Evolutionary conservation across 2,888 invertebrate genomes (phyloP), one percentile per base, ranked within the genome.

Genomic region (Graphium colonna): DNA sequence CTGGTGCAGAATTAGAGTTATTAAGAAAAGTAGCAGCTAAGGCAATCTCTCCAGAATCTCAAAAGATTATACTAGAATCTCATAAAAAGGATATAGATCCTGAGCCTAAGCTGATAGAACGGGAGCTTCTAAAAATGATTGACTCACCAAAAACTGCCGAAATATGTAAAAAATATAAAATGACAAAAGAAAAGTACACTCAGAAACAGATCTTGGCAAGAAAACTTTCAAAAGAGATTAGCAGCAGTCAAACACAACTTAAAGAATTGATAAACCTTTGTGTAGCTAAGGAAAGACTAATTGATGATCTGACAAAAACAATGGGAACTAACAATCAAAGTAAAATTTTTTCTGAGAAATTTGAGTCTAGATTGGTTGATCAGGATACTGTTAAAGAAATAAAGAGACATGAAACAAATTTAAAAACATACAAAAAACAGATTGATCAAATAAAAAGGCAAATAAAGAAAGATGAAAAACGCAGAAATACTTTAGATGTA

Each of bases 361-460:
- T 91, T 56, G 91, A 90, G 63, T 86, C 90, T 55, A 90, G 86
- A 63, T 78, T 91, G 57, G 77, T 90, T 39, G 91, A 92, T 57
- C 90, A 90, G 41, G 91, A 92, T 64, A 90, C 89, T 53, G 77
- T 90, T 0, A 91, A 93, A 69, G 94, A 94, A 69, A 91, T 95
- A 7, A 90, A 93, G 64, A 94, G 95, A 67, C 87, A 95, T 59
- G 94, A 95, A 71, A 92, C 92, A 56, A 95, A 94, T 62, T 79
- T 95, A 1, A 92, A 93, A 68, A 92, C 93, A 5, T 95, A 95
- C 0, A 94, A 93, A 68, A 94, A 94, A 67, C 93, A 95, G 71
- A 91, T 95, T 69, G 95, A 95, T 47, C 94, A 94, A 68, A 81
- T 95, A 44, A 93, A 93, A 70, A 92, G 93, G 68, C 93, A 94